These are phyloP conservation scores for Epistrophe eligans DNA, from an alignment of 2,888 invertebrate genomes.

Conservation along the genomic window DNA sequence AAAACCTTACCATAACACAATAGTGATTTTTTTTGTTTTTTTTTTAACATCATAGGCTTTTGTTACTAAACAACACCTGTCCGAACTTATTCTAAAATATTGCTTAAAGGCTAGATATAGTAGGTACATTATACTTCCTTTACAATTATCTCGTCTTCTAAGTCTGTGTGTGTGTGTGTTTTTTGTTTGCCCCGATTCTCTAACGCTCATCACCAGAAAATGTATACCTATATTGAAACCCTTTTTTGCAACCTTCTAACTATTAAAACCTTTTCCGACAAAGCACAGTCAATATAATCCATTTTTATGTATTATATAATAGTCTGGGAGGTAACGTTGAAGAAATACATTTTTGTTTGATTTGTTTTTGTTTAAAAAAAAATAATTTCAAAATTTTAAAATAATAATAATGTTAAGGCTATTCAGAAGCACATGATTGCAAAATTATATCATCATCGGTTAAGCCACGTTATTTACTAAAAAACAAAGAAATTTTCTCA, in stretches of 20 bases:
- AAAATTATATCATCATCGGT: no score
- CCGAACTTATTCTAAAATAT: neutral
- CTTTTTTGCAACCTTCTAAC: neutral
- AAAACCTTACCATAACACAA: no score
- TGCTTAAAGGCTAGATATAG: neutral
- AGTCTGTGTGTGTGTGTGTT: neutral
- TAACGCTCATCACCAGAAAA: neutral
- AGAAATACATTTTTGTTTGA: no score
- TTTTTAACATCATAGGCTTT: neutral
- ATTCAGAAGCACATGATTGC: no score
- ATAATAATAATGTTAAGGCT: no score
- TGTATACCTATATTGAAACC: neutral
- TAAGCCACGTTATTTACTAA: no score
- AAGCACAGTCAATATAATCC: neutral
- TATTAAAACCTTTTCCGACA: neutral
- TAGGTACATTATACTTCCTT: neutral
- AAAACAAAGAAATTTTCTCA: no score
- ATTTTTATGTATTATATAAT: neutral
- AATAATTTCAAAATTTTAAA: no score
- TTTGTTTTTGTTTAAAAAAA: no score
- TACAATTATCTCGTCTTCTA: no score
- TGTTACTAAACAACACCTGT: slow-evolving; percentile 3
- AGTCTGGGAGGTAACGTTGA: neutral
- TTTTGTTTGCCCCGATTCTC: neutral
- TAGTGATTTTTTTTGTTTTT: neutral